These are phyloP conservation scores for Sebastes diaconus DNA, from an alignment of 2,797 vertebrate species.

Conservation along the genomic window DNA sequence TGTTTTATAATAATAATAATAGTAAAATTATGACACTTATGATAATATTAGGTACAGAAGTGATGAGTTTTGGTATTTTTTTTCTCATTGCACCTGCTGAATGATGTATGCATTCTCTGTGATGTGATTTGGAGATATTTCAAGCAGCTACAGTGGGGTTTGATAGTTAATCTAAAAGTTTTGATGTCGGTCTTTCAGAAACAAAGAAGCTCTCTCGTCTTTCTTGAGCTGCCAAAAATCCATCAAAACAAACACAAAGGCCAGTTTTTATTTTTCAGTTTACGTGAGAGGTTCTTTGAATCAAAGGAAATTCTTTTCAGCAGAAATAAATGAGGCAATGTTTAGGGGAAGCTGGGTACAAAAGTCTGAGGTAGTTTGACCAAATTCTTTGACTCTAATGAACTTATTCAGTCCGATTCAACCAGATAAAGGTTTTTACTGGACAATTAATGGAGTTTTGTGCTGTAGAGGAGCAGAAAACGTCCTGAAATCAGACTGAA, in stretches of 20 bases:
- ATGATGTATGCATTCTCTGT: no score
- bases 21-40: no score
- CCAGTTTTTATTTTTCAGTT: neutral
- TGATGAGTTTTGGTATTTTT: no score
- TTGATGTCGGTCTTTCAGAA: neutral
- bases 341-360: neutral
- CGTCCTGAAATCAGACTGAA: neutral
- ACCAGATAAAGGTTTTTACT: neutral
- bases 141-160: neutral
- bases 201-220: neutral
- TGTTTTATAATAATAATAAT: neutral
- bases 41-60: no score
- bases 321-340: neutral
- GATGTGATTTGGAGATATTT: neutral
- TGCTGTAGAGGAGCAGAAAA: neutral
- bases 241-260: neutral
- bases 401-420: neutral
- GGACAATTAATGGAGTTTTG: neutral
- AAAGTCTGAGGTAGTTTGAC: neutral
- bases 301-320: neutral
- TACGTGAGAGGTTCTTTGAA: neutral
- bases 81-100: no score
- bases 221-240: neutral
- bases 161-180: neutral
- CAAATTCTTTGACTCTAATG: neutral